Conservation (phyloP, 2,888 invertebrate genomes). For the Poecilobothrus nobilitatus region DNA sequence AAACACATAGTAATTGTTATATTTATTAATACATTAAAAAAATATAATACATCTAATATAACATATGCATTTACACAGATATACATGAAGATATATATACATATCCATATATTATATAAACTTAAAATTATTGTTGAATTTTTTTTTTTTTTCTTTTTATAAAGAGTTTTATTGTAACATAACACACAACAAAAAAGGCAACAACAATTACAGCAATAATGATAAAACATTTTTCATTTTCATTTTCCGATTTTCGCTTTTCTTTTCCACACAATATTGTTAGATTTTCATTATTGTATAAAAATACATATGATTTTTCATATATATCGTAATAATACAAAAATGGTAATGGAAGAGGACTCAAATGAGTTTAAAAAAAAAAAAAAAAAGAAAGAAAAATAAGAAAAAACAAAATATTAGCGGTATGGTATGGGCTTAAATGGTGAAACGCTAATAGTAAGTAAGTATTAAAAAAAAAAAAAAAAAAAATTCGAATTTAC, state of each 20-base stretch:
- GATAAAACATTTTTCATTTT: neutral
- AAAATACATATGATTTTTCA: neutral
- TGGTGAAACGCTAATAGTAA: neutral
- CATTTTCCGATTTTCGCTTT: constrained; percentile 3
- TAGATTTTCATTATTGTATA: neutral
- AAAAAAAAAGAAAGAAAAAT: neutral
- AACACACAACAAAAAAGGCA: neutral
- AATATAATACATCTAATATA: too few relatives aligned
- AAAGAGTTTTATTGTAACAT: neutral
- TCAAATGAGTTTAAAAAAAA: neutral
- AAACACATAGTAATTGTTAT: too few relatives aligned
- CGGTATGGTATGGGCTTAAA: neutral
- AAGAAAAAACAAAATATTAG: neutral
- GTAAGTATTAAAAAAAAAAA: too few relatives aligned
- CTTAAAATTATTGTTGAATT: neutral
- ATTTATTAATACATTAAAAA: too few relatives aligned
- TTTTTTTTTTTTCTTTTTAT: neutral
- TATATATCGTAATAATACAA: neutral
- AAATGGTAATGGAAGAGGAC: neutral
- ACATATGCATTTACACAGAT: too few relatives aligned
- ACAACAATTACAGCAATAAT: neutral
- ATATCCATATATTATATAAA: neutral
- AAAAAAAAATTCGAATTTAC: neutral
- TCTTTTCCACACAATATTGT: neutral
- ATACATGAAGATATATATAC: neutral